A percentile compares a stretch with the other conserved stretches of the same genome.
phyloP scores from a whole-genome alignment of 2,113 vertebrate species.

The human (Homo sapiens) region DNA sequence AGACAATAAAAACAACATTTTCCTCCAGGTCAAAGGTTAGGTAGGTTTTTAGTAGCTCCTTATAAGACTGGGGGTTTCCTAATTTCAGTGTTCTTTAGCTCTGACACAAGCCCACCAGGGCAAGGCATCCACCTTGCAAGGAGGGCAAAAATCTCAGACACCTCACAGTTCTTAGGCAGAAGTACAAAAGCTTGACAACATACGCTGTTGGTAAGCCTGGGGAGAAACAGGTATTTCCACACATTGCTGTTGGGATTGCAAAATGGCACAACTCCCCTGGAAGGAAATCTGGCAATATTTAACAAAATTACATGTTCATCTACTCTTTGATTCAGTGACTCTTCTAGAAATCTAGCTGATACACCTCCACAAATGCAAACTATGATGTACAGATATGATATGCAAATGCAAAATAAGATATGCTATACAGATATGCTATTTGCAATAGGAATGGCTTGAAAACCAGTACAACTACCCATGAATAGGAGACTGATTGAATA shows the following conservation, averaged over 20 bases:
- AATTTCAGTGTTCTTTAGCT: neutral
- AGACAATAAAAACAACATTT: neutral
- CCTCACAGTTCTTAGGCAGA: neutral
- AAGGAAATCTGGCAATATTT: neutral
- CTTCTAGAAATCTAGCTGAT: neutral
- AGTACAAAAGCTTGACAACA: neutral
- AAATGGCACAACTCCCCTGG: neutral
- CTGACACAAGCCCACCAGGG: neutral
- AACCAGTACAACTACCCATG: neutral
- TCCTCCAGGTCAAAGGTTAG: neutral
- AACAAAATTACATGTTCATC: neutral
- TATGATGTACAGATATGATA: neutral
- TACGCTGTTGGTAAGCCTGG: neutral
- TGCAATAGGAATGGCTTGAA: neutral
- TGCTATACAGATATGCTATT: neutral
- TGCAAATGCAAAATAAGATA: neutral
- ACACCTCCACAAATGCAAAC: neutral
- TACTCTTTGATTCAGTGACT: neutral
- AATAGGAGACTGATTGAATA: neutral
- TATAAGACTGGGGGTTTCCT: neutral
- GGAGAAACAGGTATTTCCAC: neutral
- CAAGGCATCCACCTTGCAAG: too few relatives aligned
- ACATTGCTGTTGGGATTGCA: neutral
- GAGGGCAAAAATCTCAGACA: neutral
- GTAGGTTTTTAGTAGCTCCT: neutral